Evolutionary conservation across 2,113 vertebrate species (phyloP).

Genomic region (Peromyscus polionotus): DNA sequence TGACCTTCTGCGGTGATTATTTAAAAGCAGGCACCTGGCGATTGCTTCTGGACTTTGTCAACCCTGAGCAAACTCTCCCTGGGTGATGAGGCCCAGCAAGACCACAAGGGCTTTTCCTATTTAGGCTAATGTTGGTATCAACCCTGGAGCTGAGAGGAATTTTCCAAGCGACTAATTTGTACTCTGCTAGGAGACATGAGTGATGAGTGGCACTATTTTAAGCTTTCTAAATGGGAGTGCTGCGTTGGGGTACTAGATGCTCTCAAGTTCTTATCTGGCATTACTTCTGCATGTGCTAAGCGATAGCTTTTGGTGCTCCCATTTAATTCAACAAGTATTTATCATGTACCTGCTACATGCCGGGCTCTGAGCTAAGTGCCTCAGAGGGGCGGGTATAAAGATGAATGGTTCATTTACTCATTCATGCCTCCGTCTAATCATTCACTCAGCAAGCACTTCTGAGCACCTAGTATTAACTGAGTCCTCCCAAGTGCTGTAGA

Average conservation of each 20-base stretch:
- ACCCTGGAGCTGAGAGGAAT: conserved; percentile 64
- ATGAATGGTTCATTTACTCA: neutral
- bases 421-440: neutral
- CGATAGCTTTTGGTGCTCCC: conserved; percentile 11
- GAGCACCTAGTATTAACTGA: neutral
- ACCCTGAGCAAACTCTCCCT: conserved; percentile 22
- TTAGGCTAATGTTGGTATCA: conserved; percentile 60
- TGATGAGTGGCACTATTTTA: conserved; percentile 73
- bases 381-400: neutral
- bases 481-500: neutral
- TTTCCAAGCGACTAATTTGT: conserved; percentile 79
- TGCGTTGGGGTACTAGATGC: conserved; percentile 64
- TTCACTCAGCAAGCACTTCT: neutral
- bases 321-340: conserved; percentile 55
- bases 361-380: conserved; percentile 34
- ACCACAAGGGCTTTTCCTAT: conserved; percentile 33
- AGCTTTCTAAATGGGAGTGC: conserved; percentile 73
- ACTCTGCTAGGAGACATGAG: conserved; percentile 72
- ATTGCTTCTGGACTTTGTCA: conserved; percentile 70
- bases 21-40: conserved; percentile 78
- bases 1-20: conserved; percentile 69
- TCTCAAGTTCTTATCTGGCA: conserved; percentile 53
- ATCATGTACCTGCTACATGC: neutral
- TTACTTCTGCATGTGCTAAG: neutral
- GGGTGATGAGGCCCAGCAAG: neutral